Conservation (phyloP, 2,113 vertebrate species). For the Actinemys pallida region DNA sequence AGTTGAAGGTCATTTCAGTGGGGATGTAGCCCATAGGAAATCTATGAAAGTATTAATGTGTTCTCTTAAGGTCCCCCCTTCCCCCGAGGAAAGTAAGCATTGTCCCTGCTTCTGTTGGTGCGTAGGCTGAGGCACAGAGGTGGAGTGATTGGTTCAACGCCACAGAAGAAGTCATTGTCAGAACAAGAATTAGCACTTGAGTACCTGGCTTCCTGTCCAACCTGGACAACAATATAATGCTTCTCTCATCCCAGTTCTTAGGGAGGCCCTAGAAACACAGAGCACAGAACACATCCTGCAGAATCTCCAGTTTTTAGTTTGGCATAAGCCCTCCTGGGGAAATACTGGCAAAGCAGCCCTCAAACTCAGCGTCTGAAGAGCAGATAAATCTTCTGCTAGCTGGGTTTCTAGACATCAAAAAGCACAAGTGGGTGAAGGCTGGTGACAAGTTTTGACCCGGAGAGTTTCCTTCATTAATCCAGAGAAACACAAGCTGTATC, state of each 20-base stretch:
- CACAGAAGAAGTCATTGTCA: background rate
- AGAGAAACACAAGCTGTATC: background rate
- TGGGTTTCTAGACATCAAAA: background rate
- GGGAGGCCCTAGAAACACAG: background rate
- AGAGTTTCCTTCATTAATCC: background rate
- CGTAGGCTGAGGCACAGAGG: background rate
- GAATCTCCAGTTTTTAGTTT: background rate
- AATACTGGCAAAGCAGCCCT: background rate
- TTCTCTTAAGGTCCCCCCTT: background rate
- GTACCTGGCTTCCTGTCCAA: background rate
- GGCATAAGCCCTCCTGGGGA: background rate
- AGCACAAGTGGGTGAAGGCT: background rate
- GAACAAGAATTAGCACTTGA: background rate
- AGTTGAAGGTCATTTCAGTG: conserved; percentile 32
- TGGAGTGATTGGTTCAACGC: background rate
- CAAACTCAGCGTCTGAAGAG: background rate
- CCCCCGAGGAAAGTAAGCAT: background rate
- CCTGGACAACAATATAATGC: background rate
- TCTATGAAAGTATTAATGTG: background rate
- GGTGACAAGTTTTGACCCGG: background rate
- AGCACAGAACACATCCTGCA: background rate
- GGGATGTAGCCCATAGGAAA: background rate
- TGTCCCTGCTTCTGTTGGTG: background rate
- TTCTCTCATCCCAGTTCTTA: background rate
- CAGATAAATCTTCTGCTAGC: background rate